Conservation (phyloP, 2,113 vertebrate genomes). For the Ciconia maguari region DNA sequence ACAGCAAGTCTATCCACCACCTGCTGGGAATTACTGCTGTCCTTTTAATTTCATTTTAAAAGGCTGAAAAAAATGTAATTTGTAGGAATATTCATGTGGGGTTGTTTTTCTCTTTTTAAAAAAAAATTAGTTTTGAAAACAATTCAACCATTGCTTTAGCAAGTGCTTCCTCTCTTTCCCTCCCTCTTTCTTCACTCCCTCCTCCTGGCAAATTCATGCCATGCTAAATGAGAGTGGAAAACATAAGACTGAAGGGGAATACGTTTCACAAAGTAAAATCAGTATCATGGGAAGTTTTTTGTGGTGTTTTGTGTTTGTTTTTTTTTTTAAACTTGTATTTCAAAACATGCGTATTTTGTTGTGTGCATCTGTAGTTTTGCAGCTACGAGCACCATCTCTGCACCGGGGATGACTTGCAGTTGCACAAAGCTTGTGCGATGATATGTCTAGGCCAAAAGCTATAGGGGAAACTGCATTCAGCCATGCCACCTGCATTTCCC, state of each 20-base stretch:
- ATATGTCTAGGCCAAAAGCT: not conserved
- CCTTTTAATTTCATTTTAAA: not conserved
- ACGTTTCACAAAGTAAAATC: not conserved
- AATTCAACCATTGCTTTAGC: not conserved
- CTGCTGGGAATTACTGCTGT: not conserved
- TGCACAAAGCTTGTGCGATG: not conserved
- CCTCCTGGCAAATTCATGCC: not conserved
- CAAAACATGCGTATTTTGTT: rapidly evolving
- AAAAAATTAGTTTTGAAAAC: not conserved
- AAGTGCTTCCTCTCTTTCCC: not conserved
- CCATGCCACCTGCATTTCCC: not conserved
- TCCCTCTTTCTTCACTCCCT: not conserved
- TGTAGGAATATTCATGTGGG: not conserved
- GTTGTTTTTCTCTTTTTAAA: not conserved
- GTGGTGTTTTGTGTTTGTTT: no score
- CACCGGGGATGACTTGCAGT: not conserved
- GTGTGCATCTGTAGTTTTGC: not conserved
- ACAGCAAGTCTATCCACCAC: not conserved
- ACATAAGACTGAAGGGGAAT: not conserved
- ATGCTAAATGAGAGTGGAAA: not conserved
- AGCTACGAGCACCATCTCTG: rapidly evolving
- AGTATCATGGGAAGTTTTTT: not conserved
- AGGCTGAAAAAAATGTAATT: not conserved
- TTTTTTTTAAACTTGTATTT: not conserved
- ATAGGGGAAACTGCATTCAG: not conserved